Conservation (phyloP, 2,797 vertebrate species). For the Sebastes miniatus region DNA sequence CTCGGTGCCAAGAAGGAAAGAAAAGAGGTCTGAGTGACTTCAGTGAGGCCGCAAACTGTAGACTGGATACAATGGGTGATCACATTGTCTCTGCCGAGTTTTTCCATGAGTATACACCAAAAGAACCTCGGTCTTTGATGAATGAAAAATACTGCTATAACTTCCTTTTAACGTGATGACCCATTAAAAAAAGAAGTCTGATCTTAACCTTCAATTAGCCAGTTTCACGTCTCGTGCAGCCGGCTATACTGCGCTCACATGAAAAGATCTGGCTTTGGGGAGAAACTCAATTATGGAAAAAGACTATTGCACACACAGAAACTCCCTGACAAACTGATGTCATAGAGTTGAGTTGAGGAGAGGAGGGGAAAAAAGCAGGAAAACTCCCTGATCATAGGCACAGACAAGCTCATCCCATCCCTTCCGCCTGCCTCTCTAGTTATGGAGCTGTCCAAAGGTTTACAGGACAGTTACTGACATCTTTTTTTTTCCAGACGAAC, state of each 20-base stretch:
- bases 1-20: constrained; percentile 11
- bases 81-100: not conserved
- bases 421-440: constrained; percentile 17
- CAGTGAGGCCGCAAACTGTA: not conserved
- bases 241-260: not conserved
- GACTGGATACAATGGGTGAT: constrained; percentile 12
- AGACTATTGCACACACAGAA: not conserved
- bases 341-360: not conserved
- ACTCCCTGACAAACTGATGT: not conserved
- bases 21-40: constrained; percentile 3
- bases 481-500: constrained; percentile 1
- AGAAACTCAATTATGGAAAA: constrained; percentile 6
- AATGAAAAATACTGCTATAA: not conserved
- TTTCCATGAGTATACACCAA: not conserved
- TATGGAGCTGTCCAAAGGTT: constrained; percentile 52
- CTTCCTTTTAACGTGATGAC: not conserved
- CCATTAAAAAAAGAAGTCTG: not conserved
- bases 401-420: constrained; percentile 11
- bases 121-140: not conserved
- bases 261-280: not conserved
- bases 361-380: not conserved
- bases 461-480: constrained; percentile 26
- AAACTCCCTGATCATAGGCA: constrained; percentile 8
- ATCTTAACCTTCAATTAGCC: not conserved
- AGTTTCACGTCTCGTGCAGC: not conserved